These are phyloP conservation scores for Orchesella cincta DNA, from an alignment of 1,140 invertebrate genomes.

Conservation along the genomic window DNA sequence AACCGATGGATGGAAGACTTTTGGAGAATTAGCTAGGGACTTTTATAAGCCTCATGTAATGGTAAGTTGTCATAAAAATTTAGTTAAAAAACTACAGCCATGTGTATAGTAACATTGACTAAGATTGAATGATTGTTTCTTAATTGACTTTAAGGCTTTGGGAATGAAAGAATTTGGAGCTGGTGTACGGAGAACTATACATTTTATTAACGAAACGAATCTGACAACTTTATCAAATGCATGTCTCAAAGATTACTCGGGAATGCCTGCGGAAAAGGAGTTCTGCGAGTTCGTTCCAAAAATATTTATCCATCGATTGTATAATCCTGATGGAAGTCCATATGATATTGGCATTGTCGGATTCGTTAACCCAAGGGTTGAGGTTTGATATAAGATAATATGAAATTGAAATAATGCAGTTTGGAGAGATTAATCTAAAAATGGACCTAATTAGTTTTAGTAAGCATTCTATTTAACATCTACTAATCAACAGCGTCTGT, in stretches of 20 bases:
- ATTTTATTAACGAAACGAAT: background rate
- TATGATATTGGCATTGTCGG: constrained; percentile 14
- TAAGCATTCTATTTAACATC: background rate
- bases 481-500: constrained; percentile 1
- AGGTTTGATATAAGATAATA: constrained; percentile 3
- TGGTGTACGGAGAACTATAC: background rate
- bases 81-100: background rate
- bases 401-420: background rate
- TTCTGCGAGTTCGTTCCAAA: constrained; percentile 9
- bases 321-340: too few relatives aligned
- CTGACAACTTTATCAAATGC: background rate
- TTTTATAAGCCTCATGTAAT: background rate
- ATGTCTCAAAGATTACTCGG: background rate
- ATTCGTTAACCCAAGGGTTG: constrained; percentile 10
- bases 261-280: background rate
- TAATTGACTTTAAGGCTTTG: background rate
- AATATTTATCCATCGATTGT: too few relatives aligned
- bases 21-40: background rate
- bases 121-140: background rate
- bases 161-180: constrained; percentile 26
- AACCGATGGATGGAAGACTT: background rate
- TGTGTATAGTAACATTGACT: background rate
- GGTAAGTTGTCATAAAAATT: constrained; percentile 17
- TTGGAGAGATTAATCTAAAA: background rate
- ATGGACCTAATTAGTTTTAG: background rate